Evolutionary conservation across 2,113 vertebrate species (phyloP), one percentile per base, ranked within the genome.

Genomic region (Scophthalmus maximus): DNA sequence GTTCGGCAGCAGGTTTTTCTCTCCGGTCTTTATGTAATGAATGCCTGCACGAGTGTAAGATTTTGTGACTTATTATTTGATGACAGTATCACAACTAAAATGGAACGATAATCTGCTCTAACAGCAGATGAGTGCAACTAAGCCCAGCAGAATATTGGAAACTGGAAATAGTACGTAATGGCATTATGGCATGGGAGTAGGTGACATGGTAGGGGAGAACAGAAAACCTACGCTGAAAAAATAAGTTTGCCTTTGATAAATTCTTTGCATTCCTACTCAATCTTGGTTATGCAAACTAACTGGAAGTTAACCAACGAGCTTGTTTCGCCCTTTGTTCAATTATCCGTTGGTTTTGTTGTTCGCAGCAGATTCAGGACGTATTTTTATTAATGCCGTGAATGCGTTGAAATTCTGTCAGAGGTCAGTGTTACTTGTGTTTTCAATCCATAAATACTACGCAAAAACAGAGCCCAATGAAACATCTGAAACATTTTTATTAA

Each of bases 401-500:
- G 30, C 25, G 46, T 40, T 15, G 15, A 38, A 50, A 23, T 30
- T 32, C 8, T 44, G 1, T n/a, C n/a, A n/a, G n/a, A n/a, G n/a
- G n/a, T n/a, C n/a, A n/a, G n/a, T 5, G 34, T 53, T 49, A 30
- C 26, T 27, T 26, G 1, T 44, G 25, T 1, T n/a, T n/a, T n/a
- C n/a, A n/a, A n/a, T n/a, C n/a, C n/a, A n/a, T n/a, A n/a, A n/a
- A n/a, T n/a, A n/a, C 14, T n/a, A 20, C 49, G 67, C 1, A 50
- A 53, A 59, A 64, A 20, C 0, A 63, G 2, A 78, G 15, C 2
- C 32, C 29, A 46, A 47, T 22, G 23, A 76, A 87, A 86, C 73
- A 82, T 83, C 74, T 73, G 70, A 72, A 88, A 88, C 69, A 66
- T 92, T 94, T 32, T 94, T 93, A 94, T 93, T 93, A 90, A 93